phyloP scores from a whole-genome alignment of 2,797 vertebrate species.

The Channa striata region DNA sequence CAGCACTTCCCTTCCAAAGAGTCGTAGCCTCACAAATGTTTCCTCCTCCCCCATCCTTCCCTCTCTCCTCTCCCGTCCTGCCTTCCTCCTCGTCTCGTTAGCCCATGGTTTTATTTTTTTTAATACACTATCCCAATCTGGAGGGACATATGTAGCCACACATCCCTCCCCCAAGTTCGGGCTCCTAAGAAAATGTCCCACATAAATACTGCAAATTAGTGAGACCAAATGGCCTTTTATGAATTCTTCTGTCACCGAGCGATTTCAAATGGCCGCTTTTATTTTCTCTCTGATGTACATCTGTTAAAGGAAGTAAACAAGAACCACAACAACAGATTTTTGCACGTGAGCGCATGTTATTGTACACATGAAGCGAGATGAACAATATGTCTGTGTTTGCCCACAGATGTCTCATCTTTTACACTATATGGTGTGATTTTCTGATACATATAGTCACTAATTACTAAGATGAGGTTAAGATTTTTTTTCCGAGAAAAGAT shows the following conservation, averaged over 20 bases:
- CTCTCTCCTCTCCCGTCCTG: constrained; percentile 25
- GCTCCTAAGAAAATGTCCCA: constrained; percentile 76
- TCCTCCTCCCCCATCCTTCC: constrained; percentile 45
- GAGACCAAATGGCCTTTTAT: constrained; percentile 80
- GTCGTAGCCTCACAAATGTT: constrained; percentile 78
- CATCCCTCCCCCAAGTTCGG: constrained; percentile 35
- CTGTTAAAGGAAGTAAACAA: constrained; percentile 72
- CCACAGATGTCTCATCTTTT: constrained; percentile 7
- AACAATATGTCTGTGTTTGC: constrained; percentile 8
- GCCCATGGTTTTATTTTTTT: constrained; percentile 70
- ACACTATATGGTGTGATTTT: background rate
- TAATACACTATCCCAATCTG: constrained; percentile 73
- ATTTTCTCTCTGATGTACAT: constrained; percentile 72
- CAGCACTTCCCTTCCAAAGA: constrained; percentile 77
- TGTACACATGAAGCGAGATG: constrained; percentile 1
- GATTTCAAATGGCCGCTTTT: constrained; percentile 66
- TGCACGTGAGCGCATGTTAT: constrained; percentile 14
- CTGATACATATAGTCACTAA: background rate
- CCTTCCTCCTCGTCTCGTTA: constrained; percentile 71
- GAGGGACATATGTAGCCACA: constrained; percentile 74
- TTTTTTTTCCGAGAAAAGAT: background rate
- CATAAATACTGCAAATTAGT: constrained; percentile 77
- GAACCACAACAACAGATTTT: constrained; percentile 57
- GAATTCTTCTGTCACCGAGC: constrained; percentile 76
- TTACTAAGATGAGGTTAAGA: background rate